A percentile compares a stretch with the other conserved stretches of the same genome.
Conservation (phyloP, 1,140 invertebrate genomes). For the Pseudobourletiella spinata region DNA sequence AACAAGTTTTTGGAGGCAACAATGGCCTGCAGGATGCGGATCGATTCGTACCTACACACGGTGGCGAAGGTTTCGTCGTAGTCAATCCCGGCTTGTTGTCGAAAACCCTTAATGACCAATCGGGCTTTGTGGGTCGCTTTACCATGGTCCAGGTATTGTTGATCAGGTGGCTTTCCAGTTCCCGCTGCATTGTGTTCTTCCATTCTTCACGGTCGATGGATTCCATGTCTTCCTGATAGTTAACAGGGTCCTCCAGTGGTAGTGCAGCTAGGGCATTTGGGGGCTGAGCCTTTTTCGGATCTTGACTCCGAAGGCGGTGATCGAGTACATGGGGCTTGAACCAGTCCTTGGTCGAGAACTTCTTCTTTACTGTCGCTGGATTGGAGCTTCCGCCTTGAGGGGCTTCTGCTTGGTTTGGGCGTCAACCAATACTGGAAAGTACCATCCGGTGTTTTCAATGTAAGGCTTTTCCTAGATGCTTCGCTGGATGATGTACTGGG, state of each 20-base stretch:
- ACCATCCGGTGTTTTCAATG: no score
- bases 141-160: constrained; percentile 23
- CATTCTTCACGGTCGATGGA: constrained; percentile 2
- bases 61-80: constrained; percentile 39
- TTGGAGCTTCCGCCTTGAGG: not conserved
- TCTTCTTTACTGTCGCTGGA: not conserved
- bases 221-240: constrained; percentile 8
- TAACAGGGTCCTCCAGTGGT: not conserved
- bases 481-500: no score
- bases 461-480: no score
- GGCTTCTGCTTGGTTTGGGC: no score
- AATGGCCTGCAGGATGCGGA: constrained; percentile 40
- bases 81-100: constrained; percentile 35
- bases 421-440: no score
- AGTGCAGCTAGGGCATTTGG: not conserved
- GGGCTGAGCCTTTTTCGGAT: not conserved
- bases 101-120: constrained; percentile 34
- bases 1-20: no score
- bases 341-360: not conserved
- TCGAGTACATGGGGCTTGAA: not conserved
- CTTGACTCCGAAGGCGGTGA: not conserved
- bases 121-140: constrained; percentile 30
- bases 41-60: constrained; percentile 37
- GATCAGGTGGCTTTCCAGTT: constrained; percentile 1
- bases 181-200: constrained; percentile 4